A percentile compares a stretch with the other conserved stretches of the same genome.
Evolutionary conservation across 2,113 vertebrate genomes (phyloP).

Genomic region (Herpetotheres cachinnans): DNA sequence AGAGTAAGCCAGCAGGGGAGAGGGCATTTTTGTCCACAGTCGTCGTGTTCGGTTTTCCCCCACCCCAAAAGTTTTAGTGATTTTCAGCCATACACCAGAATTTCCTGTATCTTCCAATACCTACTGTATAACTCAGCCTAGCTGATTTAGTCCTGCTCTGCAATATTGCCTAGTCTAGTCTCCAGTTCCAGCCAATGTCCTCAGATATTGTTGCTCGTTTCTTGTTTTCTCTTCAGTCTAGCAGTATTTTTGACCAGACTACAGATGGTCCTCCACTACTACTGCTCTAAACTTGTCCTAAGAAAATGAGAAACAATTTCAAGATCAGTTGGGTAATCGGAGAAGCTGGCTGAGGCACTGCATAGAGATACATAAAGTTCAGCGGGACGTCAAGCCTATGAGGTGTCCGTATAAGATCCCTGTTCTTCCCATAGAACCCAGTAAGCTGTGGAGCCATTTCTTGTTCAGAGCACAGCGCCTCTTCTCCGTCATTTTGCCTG

Average conservation of each 20-base stretch:
- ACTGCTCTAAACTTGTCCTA: not conserved
- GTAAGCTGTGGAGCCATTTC: not conserved
- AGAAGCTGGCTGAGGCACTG: not conserved
- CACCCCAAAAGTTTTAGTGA: not conserved
- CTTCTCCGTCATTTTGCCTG: not conserved
- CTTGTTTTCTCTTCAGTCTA: not conserved
- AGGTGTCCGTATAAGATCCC: not conserved
- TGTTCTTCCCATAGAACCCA: not conserved
- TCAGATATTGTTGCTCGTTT: not conserved
- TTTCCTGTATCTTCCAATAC: not conserved
- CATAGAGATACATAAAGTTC: not conserved
- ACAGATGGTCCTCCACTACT: not conserved
- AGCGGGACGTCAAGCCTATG: not conserved
- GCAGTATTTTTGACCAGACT: not conserved
- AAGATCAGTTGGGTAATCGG: rapidly evolving
- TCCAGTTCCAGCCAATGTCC: not conserved
- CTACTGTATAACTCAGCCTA: not conserved
- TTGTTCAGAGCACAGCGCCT: not conserved
- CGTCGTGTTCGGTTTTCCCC: not conserved
- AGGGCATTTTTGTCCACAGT: not conserved
- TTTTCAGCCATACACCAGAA: not conserved
- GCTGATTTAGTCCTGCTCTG: not conserved
- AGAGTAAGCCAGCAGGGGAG: not conserved
- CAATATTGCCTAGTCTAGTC: not conserved
- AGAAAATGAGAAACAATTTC: not conserved